These are phyloP conservation scores for Datnioides undecimradiatus DNA, from an alignment of 2,113 vertebrate species.

Conservation along the genomic window DNA sequence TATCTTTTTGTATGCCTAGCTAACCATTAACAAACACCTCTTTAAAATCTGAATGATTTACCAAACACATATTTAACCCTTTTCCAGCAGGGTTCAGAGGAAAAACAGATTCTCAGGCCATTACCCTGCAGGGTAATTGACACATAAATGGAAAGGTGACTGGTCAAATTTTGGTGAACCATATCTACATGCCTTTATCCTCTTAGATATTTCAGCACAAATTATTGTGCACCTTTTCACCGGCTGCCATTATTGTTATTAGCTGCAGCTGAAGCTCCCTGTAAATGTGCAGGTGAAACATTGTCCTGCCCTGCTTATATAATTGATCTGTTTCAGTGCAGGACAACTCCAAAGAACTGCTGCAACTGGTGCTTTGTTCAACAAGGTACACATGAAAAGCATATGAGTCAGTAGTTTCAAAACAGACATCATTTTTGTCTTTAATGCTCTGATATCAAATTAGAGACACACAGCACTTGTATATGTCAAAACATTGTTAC, in stretches of 20 bases:
- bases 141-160: neutral
- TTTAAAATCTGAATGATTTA: slow-evolving; percentile 18
- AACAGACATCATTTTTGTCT: neutral
- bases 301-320: neutral
- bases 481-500: neutral
- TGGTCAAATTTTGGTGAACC: neutral
- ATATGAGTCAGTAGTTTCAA: neutral
- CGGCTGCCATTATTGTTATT: neutral
- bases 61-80: slow-evolving; percentile 9
- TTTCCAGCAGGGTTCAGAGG: slow-evolving; percentile 6
- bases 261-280: neutral
- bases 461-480: neutral
- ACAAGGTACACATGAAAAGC: neutral
- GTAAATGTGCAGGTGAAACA: neutral
- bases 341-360: neutral
- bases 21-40: neutral
- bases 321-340: neutral
- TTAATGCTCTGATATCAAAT: neutral
- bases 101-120: neutral
- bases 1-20: neutral
- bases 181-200: neutral
- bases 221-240: slow-evolving; percentile 9
- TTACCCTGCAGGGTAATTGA: slow-evolving; percentile 13
- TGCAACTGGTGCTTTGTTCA: neutral
- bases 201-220: neutral